Evolutionary conservation across 2,797 vertebrate species (phyloP), one percentile per base, ranked within the genome.

Genomic region (Chaunax sp.): DNA sequence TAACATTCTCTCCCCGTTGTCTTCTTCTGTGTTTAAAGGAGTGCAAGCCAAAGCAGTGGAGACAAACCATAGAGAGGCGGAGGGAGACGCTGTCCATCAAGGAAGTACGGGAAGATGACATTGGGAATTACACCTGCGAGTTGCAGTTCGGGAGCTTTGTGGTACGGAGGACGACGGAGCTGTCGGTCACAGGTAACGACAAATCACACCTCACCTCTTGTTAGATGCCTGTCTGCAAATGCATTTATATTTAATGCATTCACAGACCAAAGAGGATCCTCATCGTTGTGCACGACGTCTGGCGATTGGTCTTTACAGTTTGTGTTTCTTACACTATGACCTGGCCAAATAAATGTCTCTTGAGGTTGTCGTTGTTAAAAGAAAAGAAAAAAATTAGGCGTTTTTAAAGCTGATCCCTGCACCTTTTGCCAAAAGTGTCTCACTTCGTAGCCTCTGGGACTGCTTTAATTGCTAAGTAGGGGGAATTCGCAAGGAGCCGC

Each of bases 111-210:
- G 98, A 99, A 93, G 97, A 99, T 71, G 98, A 99, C 92, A 97
- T 98, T 90, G 98, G 98, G 91, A 99, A 99, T 95, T 99, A 99
- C 80, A 99, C 97, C 6, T 99, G 98, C 72, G 97, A 99, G 87
- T 87, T 99, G 85, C 95, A 96, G 80, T 96, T 98, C 65, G 97
- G 97, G 85, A 94, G 92, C 87, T 99, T 99, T 88, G 89, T 98
- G 81, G 96, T 99, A n/a, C 95, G 97, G 91, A 96, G 97, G 91
- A 99, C 98, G 0, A 98, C 97, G 0, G 96, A 97, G 88, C 91
- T 98, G 69, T 95, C 96, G n/a, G 97, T 99, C 82, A 99, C 97
- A 94, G 98, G 98, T 99, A 95, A 94, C 60, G 44, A 26, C 45
- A 28, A 14, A 9, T 12, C n/a, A 25, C 7, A 15, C 44, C n/a